These are phyloP conservation scores for Myrmecophaga tridactyla DNA, from an alignment of 2,113 vertebrate species.

Conservation along the genomic window DNA sequence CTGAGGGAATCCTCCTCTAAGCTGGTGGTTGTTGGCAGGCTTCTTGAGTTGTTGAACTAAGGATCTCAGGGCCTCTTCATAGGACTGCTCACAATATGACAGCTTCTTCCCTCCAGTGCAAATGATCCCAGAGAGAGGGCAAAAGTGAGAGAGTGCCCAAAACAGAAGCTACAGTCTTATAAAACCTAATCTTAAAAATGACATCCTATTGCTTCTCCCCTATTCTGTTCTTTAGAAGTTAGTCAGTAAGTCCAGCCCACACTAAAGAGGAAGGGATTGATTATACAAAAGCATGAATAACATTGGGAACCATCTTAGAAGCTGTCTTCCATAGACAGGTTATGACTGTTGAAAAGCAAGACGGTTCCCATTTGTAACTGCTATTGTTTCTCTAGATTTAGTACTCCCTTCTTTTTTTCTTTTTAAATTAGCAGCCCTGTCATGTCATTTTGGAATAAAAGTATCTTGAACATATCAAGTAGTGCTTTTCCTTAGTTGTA, in stretches of 20 bases:
- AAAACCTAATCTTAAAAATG: neutral
- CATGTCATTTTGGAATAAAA: conserved; percentile 20
- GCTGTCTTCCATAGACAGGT: neutral
- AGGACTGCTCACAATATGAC: neutral
- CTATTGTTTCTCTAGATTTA: conserved; percentile 12
- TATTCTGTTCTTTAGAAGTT: conserved; percentile 34
- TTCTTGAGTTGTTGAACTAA: neutral
- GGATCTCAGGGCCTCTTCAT: neutral
- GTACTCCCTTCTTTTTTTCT: neutral
- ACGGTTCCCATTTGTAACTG: neutral
- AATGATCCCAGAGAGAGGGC: neutral
- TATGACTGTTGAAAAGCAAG: neutral
- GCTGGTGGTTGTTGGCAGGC: neutral
- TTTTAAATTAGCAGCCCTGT: neutral
- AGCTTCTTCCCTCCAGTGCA: neutral
- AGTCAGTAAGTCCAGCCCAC: neutral
- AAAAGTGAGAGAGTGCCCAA: neutral
- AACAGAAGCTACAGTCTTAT: conserved; percentile 28
- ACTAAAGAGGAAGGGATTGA: neutral
- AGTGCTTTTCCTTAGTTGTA: conserved; percentile 20
- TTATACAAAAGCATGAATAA: neutral
- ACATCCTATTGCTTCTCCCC: neutral
- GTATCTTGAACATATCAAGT: neutral
- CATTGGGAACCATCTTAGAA: neutral
- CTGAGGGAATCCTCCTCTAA: neutral